Base-by-base conservation (phyloP, 2,113 vertebrate species). In the Aspiorhynchus laticeps region DNA sequence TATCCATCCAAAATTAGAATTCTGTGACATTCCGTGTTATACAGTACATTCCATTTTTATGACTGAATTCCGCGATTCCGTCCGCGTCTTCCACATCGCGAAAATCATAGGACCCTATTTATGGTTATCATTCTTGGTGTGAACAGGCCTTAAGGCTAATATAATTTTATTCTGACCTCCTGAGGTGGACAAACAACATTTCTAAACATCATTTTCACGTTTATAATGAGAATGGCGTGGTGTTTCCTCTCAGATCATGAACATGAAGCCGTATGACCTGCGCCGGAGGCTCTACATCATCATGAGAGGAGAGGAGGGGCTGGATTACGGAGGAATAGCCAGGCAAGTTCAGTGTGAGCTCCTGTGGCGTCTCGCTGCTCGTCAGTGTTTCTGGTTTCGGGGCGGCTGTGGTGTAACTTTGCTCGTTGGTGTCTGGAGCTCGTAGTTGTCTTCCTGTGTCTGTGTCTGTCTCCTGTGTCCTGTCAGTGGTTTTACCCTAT, bases 401-500 rank as follows among this genome's bases (percentile, higher is more conserved):
- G 78, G 51, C 0, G 33, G 36, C 21, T 79, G 24, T 75, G 80
- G 59, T 75, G 71, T 69, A 31, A 15, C 74, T 26, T 17, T 77
- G 9, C 5, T 80, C 21, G 43, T 65, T 86, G 41, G 51, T 81
- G 76, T 85, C 69, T 86, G 65, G 59, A 75, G 11, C 48, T 33
- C 75, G 28, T 63, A 26, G 33, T 76, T 21, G 41, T 82, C 61
- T 53, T 46, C 59, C 53, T 88, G 88, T 94, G 91, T 94, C 56
- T 93, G 93, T 97, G 92, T 97, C 95, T 96, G 97, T 91, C 97
- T 97, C 95, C 96, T 78, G 97, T 96, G 98, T 98, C 98, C 95
- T 95, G 97, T 96, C 98, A 99, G 98, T 99, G 98, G 98, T 99
- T 99, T 99, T 99, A 99, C 98, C 98, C 98, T 99, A 99, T 99